Evolutionary conservation across 2,113 vertebrate genomes (phyloP).

Genomic region (Passer montanus): DNA sequence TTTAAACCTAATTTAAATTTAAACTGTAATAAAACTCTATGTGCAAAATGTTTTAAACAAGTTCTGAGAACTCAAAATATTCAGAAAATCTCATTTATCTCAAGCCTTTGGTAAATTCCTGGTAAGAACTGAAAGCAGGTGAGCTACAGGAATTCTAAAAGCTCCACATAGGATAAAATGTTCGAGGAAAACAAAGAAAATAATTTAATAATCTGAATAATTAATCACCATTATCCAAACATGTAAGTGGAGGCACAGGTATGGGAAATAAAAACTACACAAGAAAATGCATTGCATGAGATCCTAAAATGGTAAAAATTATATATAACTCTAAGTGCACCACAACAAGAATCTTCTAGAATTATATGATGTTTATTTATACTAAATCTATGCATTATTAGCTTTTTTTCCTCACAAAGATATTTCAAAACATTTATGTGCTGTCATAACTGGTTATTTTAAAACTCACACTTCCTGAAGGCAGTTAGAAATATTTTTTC

Average conservation of each 20-base stretch:
- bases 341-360: background rate
- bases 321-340: background rate
- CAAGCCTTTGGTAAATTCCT: background rate
- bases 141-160: background rate
- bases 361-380: background rate
- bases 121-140: background rate
- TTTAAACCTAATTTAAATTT: background rate
- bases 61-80: background rate
- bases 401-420: background rate
- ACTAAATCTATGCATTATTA: background rate
- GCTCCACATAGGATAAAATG: background rate
- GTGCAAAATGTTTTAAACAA: background rate
- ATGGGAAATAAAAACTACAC: background rate
- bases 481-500: background rate
- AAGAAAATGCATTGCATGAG: background rate
- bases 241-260: rapidly evolving
- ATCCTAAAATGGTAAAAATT: background rate
- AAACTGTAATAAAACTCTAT: background rate
- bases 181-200: background rate
- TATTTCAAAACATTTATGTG: background rate
- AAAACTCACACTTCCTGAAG: background rate
- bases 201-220: background rate
- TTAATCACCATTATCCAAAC: background rate
- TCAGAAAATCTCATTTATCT: background rate
- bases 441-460: background rate